Base-by-base conservation (phyloP, 1,140 invertebrate species). In the Hermetia illucens region DNA sequence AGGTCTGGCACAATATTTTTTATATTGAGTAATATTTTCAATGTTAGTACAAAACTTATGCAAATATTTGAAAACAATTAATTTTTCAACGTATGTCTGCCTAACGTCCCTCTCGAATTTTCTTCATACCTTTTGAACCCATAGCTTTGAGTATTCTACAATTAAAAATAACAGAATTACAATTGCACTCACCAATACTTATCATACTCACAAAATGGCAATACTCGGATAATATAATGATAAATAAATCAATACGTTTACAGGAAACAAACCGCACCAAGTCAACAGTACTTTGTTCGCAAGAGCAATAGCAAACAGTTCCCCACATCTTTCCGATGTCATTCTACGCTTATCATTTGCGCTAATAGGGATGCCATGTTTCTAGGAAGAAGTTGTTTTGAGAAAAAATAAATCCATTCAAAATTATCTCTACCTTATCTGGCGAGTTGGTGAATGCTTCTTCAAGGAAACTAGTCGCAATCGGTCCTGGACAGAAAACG, bases 401-500 rank as follows among this genome's bases (percentile, higher is more conserved):
- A 25, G n/a, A 25, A n/a, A 8, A 25, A 25, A 25, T 6, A 25
- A 25, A 25, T 25, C 6, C 6, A 25, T 8, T n/a, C 24, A 25
- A 25, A n/a, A n/a, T n/a, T n/a, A n/a, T n/a, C n/a, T 25, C n/a
- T 62, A 69, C 71, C 71, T 76, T 58, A 30, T 73, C 75, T 9
- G 56, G 39, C 39, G 68, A 69, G 13, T 65, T 74, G 1, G 82
- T 87, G 48, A 80, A 84, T 46, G 74, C 69, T 52, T 77, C 69
- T 34, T 67, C 44, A n/a, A 85, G 56, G 43, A 87, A 76, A 45
- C 79, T 71, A 0, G 79, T 81, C 51, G 75, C 75, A 22, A 75
- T 68, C 10, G 84, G 80, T 13, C 84, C 85, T 4, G 83, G 82
- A 44, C 81, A 83, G 16, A 82, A 58, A n/a, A 87, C 48, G 0